Percentiles rank a stretch among this genome's conserved stretches.
Conservation (phyloP, 2,888 invertebrate genomes). For the Lycaena phlaeas region DNA sequence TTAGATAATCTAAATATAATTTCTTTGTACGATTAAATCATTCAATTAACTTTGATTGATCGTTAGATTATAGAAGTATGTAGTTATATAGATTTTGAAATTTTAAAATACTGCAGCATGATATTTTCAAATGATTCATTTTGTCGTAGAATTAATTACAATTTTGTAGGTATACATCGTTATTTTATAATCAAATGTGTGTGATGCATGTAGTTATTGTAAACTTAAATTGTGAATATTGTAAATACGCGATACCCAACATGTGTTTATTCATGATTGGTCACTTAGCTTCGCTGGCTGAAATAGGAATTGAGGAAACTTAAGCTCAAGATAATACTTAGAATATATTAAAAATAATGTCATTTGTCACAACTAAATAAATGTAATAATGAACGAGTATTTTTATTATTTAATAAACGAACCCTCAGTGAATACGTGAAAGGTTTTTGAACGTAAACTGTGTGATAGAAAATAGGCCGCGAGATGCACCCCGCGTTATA, state of each 20-base stretch:
- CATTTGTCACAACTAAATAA: slow-evolving; percentile 64
- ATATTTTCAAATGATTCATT: neutral
- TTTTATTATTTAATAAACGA: slow-evolving; percentile 14
- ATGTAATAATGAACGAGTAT: slow-evolving; percentile 38
- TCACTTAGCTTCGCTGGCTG: slow-evolving; percentile 50
- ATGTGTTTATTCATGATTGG: slow-evolving; percentile 29
- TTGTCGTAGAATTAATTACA: slow-evolving; percentile 4
- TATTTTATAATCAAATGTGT: neutral
- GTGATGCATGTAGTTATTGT: slow-evolving; percentile 6
- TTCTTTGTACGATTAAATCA: neutral
- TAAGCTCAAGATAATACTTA: slow-evolving; percentile 61
- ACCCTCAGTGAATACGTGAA: slow-evolving; percentile 14
- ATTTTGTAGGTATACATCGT: slow-evolving; percentile 6
- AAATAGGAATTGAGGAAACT: slow-evolving; percentile 67
- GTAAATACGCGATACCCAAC: slow-evolving; percentile 37
- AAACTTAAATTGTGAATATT: slow-evolving; percentile 25
- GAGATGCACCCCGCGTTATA: slow-evolving; percentile 35
- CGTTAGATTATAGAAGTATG: neutral
- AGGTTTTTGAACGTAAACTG: slow-evolving; percentile 34
- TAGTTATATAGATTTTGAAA: neutral
- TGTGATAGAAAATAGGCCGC: slow-evolving; percentile 52
- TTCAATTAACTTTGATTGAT: neutral
- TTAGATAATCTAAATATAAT: slow-evolving; percentile 4
- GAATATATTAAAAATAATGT: slow-evolving; percentile 41
- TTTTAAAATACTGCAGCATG: neutral